Base-by-base conservation (phyloP, 2,888 invertebrate species). In the Trachelus stipa region DNA sequence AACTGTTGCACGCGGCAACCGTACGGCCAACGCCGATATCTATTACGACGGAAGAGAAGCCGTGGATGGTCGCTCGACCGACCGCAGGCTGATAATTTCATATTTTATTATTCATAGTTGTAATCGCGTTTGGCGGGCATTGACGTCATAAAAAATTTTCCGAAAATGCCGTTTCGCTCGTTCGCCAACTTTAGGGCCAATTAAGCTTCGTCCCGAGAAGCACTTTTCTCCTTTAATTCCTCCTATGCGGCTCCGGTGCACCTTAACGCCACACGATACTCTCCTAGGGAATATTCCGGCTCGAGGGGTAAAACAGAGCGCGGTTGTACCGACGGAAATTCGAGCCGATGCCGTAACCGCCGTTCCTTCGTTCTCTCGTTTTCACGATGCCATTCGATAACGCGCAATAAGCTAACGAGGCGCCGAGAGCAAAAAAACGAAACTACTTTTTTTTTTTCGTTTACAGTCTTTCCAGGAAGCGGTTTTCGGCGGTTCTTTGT, bases 401-500 rank as follows among this genome's bases (percentile, higher is more conserved):
- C 23, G 56, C 56, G 56, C 56, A 56, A 56, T 56, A 56, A 23
- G 9, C 56, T 56, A 56, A 56, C 56, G 56, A 56, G 56, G 56
- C 56, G 23, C 31, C 71, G 71, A 31, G 6, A 34, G 71, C 9
- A 71, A 71, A 23, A 71, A 12, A 71, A 71, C 31, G 71, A 71
- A 56, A 23, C 71, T 3, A n/a, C 12, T 12, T 71, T 12, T 37
- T 37, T n/a, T n/a, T 37, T 71, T 71, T 71, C 4, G 4, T 37
- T 71, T 71, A 71, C 3, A 9, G 33, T 71, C 31, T 81, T 83
- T 83, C 83, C 78, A 80, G 80, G 83, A 83, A 83, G 68, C 71
- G 71, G 71, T 33, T 31, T 34, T 34, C 71, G 71, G 74, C 75
- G 74, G 74, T 75, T 76, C 79, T 83, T 83, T 81, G 80, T 80